These are phyloP conservation scores for Pseudolaguvia tuberculata DNA, from an alignment of 2,113 vertebrate genomes.

Conservation along the genomic window DNA sequence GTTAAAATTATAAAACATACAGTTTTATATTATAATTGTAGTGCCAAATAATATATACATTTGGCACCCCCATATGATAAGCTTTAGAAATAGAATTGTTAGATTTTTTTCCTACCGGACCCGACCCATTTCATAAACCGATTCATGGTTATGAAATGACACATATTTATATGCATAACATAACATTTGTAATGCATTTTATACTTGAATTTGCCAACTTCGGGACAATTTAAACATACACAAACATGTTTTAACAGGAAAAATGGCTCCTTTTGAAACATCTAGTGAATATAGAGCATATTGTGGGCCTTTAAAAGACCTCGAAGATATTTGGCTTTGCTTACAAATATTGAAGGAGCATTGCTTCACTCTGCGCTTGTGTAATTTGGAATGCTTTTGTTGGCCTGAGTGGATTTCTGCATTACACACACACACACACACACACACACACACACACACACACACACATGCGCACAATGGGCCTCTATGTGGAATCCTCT, in stretches of 20 bases:
- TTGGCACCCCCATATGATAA: too few species aligned
- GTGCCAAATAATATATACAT: too few species aligned
- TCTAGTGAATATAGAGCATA: not conserved
- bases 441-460: constrained; percentile 16
- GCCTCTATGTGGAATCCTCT: constrained; percentile 31
- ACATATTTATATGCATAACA: too few species aligned
- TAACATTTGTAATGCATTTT: not conserved
- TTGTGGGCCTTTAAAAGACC: not conserved
- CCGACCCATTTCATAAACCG: too few species aligned
- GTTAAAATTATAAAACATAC: too few species aligned
- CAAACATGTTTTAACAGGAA: constrained; percentile 1
- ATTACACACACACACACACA: constrained; percentile 24
- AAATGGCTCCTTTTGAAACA: not conserved
- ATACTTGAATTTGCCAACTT: not conserved
- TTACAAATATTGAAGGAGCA: not conserved
- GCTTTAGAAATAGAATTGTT: too few species aligned
- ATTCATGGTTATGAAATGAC: too few species aligned
- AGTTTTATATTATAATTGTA: too few species aligned
- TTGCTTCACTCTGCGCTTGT: not conserved
- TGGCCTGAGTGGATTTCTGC: constrained; percentile 16
- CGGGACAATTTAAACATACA: not conserved
- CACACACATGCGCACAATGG: constrained; percentile 35
- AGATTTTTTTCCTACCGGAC: too few species aligned
- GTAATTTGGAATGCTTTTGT: constrained; percentile 27
- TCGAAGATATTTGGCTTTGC: constrained; percentile 11